A percentile compares a stretch with the other conserved stretches of the same genome.
Conservation (phyloP, 2,888 invertebrate genomes). For the Rhagonycha lutea region DNA sequence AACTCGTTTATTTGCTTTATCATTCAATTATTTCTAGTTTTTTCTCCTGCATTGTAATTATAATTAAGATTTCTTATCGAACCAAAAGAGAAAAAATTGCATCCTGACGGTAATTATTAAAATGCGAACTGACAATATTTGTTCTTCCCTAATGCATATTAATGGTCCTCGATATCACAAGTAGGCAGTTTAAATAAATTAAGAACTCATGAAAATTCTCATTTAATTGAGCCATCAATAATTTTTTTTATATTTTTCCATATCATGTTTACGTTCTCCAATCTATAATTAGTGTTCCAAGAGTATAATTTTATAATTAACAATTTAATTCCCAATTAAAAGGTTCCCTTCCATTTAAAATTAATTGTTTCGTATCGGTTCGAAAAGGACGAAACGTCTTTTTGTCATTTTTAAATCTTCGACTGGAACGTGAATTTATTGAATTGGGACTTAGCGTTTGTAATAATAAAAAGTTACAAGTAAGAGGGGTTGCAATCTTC, state of each 20-base stretch:
- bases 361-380: background rate
- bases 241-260: slow-evolving; percentile 5
- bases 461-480: background rate
- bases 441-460: background rate
- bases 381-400: background rate
- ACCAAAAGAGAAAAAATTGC: background rate
- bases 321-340: slow-evolving; percentile 16
- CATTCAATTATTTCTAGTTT: background rate
- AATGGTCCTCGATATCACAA: slow-evolving; percentile 10
- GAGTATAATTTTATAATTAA: slow-evolving; percentile 16
- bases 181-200: slow-evolving; percentile 13
- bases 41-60: background rate
- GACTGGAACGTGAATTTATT: background rate
- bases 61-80: background rate
- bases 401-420: background rate
- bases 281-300: slow-evolving; percentile 8
- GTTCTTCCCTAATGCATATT: slow-evolving; percentile 11
- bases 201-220: slow-evolving; percentile 13
- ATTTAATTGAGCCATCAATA: slow-evolving; percentile 16
- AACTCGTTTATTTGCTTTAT: background rate
- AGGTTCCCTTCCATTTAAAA: background rate
- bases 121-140: slow-evolving; percentile 6
- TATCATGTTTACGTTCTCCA: background rate
- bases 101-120: slow-evolving; percentile 8
- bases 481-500: background rate